phyloP scores from a whole-genome alignment of 2,113 vertebrate species.

The Rousettus leschenaultii region DNA sequence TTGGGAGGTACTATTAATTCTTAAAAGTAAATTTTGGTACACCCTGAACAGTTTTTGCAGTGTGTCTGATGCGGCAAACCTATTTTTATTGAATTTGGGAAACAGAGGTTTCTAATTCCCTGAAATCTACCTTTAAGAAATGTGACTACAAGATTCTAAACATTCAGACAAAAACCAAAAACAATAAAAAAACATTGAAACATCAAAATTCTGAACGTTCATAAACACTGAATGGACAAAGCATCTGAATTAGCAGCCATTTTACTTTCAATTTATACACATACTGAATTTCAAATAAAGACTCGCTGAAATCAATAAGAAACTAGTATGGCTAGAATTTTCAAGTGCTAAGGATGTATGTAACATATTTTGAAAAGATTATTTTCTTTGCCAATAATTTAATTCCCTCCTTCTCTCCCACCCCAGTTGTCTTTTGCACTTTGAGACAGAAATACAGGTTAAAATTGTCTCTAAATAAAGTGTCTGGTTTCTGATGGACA shows the following conservation, averaged over 20 bases:
- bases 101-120: not conserved
- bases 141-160: not conserved
- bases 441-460: not conserved
- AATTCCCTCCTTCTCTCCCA: not conserved
- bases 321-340: not conserved
- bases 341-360: not conserved
- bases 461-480: constrained; percentile 19
- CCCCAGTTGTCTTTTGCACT: not conserved
- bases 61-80: not conserved
- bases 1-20: constrained; percentile 70
- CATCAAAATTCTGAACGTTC: not conserved
- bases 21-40: constrained; percentile 57
- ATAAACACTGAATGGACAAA: not conserved
- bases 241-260: not conserved
- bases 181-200: not conserved
- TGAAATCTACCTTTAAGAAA: not conserved
- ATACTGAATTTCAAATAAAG: not conserved
- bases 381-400: not conserved
- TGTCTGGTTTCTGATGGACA: not conserved
- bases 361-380: not conserved
- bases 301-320: not conserved
- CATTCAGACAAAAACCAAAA: not conserved
- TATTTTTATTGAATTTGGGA: constrained; percentile 53
- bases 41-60: not conserved
- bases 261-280: not conserved